phyloP scores from a whole-genome alignment of 2,888 invertebrate species.

The Mellilla xanthometata region DNA sequence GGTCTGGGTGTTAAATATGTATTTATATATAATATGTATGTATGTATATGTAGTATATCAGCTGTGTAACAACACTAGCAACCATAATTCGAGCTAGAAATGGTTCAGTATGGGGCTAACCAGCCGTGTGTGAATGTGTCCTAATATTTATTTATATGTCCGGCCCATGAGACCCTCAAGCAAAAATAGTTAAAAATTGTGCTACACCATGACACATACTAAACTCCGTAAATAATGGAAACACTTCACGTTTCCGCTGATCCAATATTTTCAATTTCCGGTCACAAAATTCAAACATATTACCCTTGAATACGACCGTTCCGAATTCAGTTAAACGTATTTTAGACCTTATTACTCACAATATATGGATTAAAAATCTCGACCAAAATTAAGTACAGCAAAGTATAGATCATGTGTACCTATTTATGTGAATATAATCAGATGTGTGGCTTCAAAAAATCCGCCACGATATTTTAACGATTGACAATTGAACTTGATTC shows the following conservation, averaged over 20 bases:
- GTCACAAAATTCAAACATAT: not conserved
- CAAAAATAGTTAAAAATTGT: too few relatives aligned
- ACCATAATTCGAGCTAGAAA: too few relatives aligned
- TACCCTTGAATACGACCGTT: too few relatives aligned
- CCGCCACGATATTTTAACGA: not conserved
- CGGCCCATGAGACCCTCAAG: too few relatives aligned
- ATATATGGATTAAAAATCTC: not conserved
- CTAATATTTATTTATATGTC: too few relatives aligned
- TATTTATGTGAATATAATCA: conserved; percentile 1
- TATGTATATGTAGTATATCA: too few relatives aligned
- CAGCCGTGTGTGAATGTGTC: too few relatives aligned
- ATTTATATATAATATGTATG: too few relatives aligned
- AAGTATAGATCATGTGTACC: not conserved
- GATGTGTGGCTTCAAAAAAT: conserved; percentile 4
- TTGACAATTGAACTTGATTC: not conserved
- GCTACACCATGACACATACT: not conserved
- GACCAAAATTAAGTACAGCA: not conserved
- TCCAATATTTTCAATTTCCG: conserved; percentile 16
- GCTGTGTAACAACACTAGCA: too few relatives aligned
- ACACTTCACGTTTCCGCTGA: conserved; percentile 12
- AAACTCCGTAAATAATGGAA: not conserved
- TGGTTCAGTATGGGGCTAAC: too few relatives aligned
- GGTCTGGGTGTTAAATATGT: too few relatives aligned
- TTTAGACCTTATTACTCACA: not conserved
- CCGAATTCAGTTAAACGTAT: too few relatives aligned